A percentile compares a stretch with the other conserved stretches of the same genome.
These are phyloP conservation scores for Orthosia cruda DNA, from an alignment of 2,888 invertebrate species.

Conservation along the genomic window DNA sequence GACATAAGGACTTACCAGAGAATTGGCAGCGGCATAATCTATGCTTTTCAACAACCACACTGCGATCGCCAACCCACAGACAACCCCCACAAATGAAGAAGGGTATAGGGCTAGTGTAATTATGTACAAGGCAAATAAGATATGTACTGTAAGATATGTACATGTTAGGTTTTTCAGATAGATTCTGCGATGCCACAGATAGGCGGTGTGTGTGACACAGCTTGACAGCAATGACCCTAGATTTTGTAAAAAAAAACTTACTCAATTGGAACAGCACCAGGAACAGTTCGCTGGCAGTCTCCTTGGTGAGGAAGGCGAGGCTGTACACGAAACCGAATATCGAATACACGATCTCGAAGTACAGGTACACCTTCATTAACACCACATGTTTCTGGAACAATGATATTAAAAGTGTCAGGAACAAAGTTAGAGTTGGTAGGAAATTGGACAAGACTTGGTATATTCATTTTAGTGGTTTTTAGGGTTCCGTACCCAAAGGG, in stretches of 20 bases:
- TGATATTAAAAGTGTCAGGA: not conserved
- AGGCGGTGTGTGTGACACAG: not conserved
- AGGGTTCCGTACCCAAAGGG: too few species aligned
- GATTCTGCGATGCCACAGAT: not conserved
- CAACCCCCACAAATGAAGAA: not conserved
- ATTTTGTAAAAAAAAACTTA: slow-evolving; percentile 73
- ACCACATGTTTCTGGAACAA: slow-evolving; percentile 87
- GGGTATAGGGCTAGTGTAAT: not conserved
- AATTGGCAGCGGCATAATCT: too few species aligned
- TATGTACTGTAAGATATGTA: too few species aligned
- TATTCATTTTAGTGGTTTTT: too few species aligned
- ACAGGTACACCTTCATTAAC: slow-evolving; percentile 86
- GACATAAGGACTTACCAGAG: too few species aligned
- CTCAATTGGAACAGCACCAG: slow-evolving; percentile 87
- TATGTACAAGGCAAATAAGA: not conserved
- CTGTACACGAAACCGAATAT: slow-evolving; percentile 86
- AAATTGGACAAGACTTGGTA: not conserved
- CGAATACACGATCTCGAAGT: slow-evolving; percentile 88
- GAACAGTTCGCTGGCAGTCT: slow-evolving; percentile 87
- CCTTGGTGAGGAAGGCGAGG: slow-evolving; percentile 84
- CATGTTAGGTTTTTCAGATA: not conserved
- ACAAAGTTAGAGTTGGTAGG: not conserved
- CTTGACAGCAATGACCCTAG: not conserved
- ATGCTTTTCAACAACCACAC: too few species aligned
- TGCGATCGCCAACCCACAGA: too few species aligned